phyloP scores from a whole-genome alignment of 2,888 invertebrate genomes.

The Holacanthella duospinosa region DNA sequence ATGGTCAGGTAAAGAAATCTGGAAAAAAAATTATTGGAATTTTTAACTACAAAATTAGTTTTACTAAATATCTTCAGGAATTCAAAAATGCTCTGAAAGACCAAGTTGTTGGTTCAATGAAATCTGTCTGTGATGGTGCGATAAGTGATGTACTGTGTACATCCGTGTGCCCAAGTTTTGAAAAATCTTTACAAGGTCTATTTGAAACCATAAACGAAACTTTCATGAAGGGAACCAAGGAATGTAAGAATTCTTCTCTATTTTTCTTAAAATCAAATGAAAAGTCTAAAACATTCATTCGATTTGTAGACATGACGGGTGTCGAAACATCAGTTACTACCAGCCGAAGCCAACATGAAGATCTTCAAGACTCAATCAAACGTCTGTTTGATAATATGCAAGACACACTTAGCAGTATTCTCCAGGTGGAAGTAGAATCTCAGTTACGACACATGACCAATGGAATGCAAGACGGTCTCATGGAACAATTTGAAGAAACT shows the following conservation, averaged over 20 bases:
- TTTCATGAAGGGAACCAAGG: slow-evolving; percentile 77
- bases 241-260: slow-evolving; percentile 57
- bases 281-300: neutral
- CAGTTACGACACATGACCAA: slow-evolving; percentile 29
- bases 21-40: neutral
- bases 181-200: slow-evolving; percentile 73
- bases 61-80: slow-evolving; percentile 48
- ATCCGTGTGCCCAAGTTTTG: slow-evolving; percentile 72
- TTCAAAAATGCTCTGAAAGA: slow-evolving; percentile 64
- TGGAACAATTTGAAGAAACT: slow-evolving; percentile 41
- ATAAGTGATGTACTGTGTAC: slow-evolving; percentile 67
- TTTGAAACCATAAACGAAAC: slow-evolving; percentile 80
- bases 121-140: slow-evolving; percentile 61
- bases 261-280: neutral
- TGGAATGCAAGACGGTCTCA: slow-evolving; percentile 41
- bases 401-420: slow-evolving; percentile 27
- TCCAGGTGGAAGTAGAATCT: slow-evolving; percentile 32
- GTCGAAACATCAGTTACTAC: slow-evolving; percentile 24
- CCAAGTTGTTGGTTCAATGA: slow-evolving; percentile 57
- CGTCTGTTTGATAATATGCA: slow-evolving; percentile 27
- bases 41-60: neutral
- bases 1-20: slow-evolving; percentile 55
- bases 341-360: slow-evolving; percentile 17
- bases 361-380: slow-evolving; percentile 23
- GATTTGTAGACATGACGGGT: slow-evolving; percentile 25